phyloP scores from a whole-genome alignment of 2,113 vertebrate species.

The Apteryx owenii region DNA sequence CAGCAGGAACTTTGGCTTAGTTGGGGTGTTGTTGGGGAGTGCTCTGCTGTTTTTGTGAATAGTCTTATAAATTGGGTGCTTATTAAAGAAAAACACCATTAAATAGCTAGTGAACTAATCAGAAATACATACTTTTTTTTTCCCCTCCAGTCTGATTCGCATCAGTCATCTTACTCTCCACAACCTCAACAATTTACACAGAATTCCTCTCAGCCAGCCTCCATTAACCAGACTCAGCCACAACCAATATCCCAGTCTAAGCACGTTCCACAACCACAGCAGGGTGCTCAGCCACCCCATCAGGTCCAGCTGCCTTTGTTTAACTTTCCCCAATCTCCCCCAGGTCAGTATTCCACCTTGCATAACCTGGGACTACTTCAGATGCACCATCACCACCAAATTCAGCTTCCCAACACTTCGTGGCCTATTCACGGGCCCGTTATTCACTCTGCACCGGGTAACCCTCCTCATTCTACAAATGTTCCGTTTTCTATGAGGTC shows the following conservation, averaged over 20 bases:
- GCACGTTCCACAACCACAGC: slow-evolving; percentile 78
- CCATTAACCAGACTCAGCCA: slow-evolving; percentile 82
- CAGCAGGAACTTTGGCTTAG: background rate
- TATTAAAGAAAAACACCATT: slow-evolving; percentile 21
- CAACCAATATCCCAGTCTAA: slow-evolving; percentile 86
- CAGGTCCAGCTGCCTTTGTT: slow-evolving; percentile 90
- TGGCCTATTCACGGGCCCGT: slow-evolving; percentile 94
- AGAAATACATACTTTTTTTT: slow-evolving; percentile 63
- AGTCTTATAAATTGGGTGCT: background rate
- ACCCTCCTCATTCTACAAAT: slow-evolving; percentile 83
- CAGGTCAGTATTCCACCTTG: slow-evolving; percentile 89
- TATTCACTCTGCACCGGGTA: slow-evolving; percentile 85
- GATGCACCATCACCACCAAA: slow-evolving; percentile 82
- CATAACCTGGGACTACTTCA: slow-evolving; percentile 88
- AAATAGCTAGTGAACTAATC: slow-evolving; percentile 62
- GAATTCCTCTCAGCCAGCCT: slow-evolving; percentile 80
- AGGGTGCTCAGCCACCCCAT: slow-evolving; percentile 80
- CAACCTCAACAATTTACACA: slow-evolving; percentile 87
- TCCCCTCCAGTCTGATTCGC: slow-evolving; percentile 89
- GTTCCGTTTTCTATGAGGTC: slow-evolving; percentile 85
- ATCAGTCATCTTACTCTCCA: slow-evolving; percentile 91
- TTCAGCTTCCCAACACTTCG: slow-evolving; percentile 85
- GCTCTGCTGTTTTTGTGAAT: background rate
- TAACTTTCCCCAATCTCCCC: slow-evolving; percentile 89
- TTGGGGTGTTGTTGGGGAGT: background rate